These are phyloP conservation scores for Gorsachius magnificus DNA, from an alignment of 2,797 vertebrate species.

Conservation along the genomic window DNA sequence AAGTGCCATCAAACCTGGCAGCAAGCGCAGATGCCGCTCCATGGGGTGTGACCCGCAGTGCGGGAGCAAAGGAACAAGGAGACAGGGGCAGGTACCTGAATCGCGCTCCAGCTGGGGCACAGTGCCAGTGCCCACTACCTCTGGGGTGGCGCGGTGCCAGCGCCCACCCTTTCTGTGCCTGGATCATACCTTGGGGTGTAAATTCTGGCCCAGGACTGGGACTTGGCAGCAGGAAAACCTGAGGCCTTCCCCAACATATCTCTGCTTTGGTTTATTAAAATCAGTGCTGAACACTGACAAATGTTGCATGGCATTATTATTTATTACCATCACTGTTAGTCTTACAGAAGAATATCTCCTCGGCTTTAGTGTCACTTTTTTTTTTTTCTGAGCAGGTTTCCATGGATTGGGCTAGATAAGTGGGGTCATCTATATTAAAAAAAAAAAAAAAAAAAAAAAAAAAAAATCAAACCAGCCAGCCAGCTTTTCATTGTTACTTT, in stretches of 20 bases:
- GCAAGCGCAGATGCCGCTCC: fast-evolving
- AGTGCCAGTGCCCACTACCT: fast-evolving
- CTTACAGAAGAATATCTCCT: not conserved
- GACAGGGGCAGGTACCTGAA: not conserved
- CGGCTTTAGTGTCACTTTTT: not conserved
- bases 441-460: not conserved
- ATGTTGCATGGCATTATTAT: not conserved
- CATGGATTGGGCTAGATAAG: not conserved
- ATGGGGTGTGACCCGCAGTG: not conserved
- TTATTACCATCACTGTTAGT: not conserved
- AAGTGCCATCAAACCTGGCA: not conserved
- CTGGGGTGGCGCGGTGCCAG: not conserved
- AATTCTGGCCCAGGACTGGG: not conserved
- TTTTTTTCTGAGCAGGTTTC: not conserved
- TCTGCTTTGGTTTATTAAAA: not conserved
- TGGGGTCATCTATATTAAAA: not conserved
- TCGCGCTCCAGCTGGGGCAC: fast-evolving
- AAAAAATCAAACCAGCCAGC: not conserved
- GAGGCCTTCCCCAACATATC: not conserved
- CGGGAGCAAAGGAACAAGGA: not conserved
- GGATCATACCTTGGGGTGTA: not conserved
- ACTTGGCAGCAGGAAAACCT: not conserved
- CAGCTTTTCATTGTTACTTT: not conserved
- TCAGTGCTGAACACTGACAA: not conserved
- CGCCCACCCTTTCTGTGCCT: not conserved